Evolutionary conservation across 2,797 vertebrate genomes (phyloP).

Genomic region (Crypturellus tataupa): DNA sequence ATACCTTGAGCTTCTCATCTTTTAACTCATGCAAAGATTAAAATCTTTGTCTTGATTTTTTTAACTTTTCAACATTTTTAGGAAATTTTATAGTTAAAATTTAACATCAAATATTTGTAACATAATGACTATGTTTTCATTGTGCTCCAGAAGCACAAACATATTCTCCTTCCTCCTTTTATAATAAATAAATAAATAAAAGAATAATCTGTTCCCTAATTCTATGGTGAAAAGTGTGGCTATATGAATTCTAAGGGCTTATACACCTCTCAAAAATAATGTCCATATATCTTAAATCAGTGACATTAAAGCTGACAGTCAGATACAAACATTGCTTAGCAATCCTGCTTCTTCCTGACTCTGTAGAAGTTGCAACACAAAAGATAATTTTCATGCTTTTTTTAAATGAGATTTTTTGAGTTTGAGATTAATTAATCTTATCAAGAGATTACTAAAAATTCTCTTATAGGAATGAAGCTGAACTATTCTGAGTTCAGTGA

Average conservation of each 20-base stretch:
- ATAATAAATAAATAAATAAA: no score
- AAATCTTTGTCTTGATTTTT: not conserved
- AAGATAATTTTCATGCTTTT: not conserved
- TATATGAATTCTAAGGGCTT: not conserved
- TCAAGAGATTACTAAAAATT: not conserved
- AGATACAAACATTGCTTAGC: not conserved
- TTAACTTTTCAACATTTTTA: not conserved
- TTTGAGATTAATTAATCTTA: not conserved
- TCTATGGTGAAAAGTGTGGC: not conserved
- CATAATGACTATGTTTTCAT: not conserved
- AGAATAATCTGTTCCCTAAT: not conserved
- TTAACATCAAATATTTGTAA: not conserved
- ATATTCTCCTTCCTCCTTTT: not conserved
- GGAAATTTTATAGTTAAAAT: not conserved
- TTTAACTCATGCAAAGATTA: not conserved
- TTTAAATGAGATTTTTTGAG: not conserved
- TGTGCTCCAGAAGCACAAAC: not conserved
- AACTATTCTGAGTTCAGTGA: slow-evolving; percentile 32
- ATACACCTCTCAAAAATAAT: not conserved
- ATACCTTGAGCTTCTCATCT: not conserved
- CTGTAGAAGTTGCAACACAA: not conserved
- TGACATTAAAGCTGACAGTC: not conserved
- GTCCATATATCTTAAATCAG: slow-evolving; percentile 24
- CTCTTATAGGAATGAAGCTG: not conserved
- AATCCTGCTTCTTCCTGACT: not conserved